Conservation (phyloP, 1,140 invertebrate species). For the Ceratina australensis region DNA sequence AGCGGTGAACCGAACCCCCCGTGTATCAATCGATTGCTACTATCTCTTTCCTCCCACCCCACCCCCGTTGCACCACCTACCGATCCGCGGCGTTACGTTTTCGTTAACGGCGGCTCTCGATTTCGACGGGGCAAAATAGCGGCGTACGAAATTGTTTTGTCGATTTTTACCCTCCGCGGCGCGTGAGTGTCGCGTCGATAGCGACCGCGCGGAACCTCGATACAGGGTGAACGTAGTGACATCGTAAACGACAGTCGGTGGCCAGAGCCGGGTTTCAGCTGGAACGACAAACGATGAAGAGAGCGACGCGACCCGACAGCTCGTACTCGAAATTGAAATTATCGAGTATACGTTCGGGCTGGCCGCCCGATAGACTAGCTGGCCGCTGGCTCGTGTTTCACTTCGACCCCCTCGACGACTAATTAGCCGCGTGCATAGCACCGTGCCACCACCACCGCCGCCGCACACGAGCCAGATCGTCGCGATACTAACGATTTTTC, state of each 20-base stretch:
- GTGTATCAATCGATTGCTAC: conserved; percentile 3
- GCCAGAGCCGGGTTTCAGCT: conserved; percentile 37
- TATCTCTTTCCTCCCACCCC: neutral
- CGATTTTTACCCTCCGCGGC: conserved; percentile 57
- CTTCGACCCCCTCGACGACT: conserved; percentile 50
- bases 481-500: conserved; percentile 78
- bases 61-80: too few species aligned
- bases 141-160: conserved; percentile 66
- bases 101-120: conserved; percentile 30
- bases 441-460: conserved; percentile 26
- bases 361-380: conserved; percentile 21
- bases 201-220: conserved; percentile 30
- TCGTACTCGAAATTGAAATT: conserved; percentile 60
- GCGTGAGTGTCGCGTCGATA: conserved; percentile 64
- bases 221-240: conserved; percentile 48
- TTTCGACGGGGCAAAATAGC: neutral
- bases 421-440: conserved; percentile 63
- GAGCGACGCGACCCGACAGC: neutral
- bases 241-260: conserved; percentile 58
- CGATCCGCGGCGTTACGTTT: conserved; percentile 28
- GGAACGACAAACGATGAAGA: conserved; percentile 33
- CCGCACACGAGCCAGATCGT: conserved; percentile 57
- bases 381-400: conserved; percentile 40
- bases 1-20: conserved; percentile 1
- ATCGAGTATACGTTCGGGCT: conserved; percentile 57